phyloP scores from a whole-genome alignment of 1,140 invertebrate species.

The Aethina tumida region DNA sequence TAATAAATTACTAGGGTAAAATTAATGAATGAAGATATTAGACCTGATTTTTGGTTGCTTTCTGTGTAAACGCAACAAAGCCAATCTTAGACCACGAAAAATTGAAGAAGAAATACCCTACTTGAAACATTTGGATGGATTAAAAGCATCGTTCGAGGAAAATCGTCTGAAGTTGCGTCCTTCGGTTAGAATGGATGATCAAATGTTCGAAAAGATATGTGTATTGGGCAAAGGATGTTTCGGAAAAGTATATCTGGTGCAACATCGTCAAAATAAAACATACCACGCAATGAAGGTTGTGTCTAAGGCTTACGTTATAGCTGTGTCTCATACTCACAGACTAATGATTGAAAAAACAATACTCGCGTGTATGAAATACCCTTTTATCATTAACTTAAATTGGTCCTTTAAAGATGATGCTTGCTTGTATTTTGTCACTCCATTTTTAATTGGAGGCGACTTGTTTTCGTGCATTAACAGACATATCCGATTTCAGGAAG shows the following conservation, averaged over 20 bases:
- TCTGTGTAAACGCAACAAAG: too few relatives aligned
- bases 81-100: too few relatives aligned
- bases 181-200: too few relatives aligned
- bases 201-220: constrained; percentile 98
- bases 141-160: too few relatives aligned
- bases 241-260: constrained; percentile 99
- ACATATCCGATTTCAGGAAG: constrained; percentile 91
- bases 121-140: too few relatives aligned
- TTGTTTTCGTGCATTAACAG: constrained; percentile 98
- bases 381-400: constrained; percentile 91
- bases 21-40: too few relatives aligned
- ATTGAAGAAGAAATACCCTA: too few relatives aligned
- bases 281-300: constrained; percentile 99
- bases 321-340: constrained; percentile 95
- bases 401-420: constrained; percentile 99
- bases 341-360: constrained; percentile 97
- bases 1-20: too few relatives aligned
- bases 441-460: constrained; percentile 96
- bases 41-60: too few relatives aligned
- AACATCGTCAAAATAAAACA: constrained; percentile 93
- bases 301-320: constrained; percentile 98
- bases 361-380: constrained; percentile 93
- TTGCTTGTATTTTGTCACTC: constrained; percentile 97
- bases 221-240: constrained; percentile 98
- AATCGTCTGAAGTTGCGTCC: too few relatives aligned